Percentiles rank a stretch among this genome's conserved stretches.
These are phyloP conservation scores for Limnothrissa miodon DNA, from an alignment of 2,113 vertebrate species.

Conservation along the genomic window DNA sequence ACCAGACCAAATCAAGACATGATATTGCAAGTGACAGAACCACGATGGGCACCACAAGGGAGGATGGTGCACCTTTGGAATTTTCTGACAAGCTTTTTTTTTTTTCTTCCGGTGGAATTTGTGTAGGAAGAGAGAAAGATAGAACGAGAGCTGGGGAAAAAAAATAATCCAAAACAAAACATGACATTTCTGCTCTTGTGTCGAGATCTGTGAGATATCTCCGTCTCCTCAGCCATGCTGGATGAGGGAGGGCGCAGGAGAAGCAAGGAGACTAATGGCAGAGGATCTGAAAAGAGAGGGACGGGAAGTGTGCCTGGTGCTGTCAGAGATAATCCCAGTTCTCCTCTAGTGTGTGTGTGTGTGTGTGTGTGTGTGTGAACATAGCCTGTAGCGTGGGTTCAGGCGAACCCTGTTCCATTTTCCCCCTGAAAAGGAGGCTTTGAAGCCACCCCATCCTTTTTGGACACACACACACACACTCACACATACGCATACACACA, in stretches of 20 bases:
- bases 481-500: slow-evolving; percentile 13
- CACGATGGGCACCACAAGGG: not conserved
- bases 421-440: slow-evolving; percentile 9
- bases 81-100: not conserved
- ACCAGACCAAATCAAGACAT: not conserved
- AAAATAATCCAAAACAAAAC: not conserved
- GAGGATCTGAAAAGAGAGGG: not conserved
- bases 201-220: not conserved
- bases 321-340: slow-evolving; percentile 14
- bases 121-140: not conserved
- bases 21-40: not conserved
- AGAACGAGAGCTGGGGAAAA: too few relatives aligned
- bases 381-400: slow-evolving; percentile 13
- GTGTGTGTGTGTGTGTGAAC: not conserved
- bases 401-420: slow-evolving; percentile 15
- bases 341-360: not conserved
- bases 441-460: slow-evolving; percentile 8
- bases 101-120: not conserved
- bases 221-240: not conserved
- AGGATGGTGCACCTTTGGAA: not conserved
- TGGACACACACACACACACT: slow-evolving; percentile 1
- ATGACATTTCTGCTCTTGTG: not conserved
- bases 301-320: not conserved
- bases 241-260: not conserved
- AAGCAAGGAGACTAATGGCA: not conserved